Evolutionary conservation across 1,140 invertebrate species (phyloP).

Genomic region (Asbolus verrucosus): DNA sequence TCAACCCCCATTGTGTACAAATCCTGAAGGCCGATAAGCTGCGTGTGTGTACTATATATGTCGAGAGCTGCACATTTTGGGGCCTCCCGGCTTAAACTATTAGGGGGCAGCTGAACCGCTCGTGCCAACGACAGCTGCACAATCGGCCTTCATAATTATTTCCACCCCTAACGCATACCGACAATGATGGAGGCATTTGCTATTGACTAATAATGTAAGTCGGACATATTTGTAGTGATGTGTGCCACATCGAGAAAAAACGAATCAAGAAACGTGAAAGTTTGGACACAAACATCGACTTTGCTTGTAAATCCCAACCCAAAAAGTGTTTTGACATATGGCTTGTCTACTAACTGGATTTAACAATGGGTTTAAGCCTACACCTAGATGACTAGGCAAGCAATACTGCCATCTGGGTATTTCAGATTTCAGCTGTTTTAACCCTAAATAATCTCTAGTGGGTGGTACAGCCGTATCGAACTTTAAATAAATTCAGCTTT

Average conservation of each 20-base stretch:
- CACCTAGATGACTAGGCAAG: too few species aligned
- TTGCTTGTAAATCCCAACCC: constrained; percentile 34
- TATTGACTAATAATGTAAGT: not conserved
- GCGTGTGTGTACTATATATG: not conserved
- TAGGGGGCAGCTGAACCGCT: constrained; percentile 7
- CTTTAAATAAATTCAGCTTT: too few species aligned
- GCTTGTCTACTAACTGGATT: constrained; percentile 8
- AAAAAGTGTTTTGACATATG: constrained; percentile 20
- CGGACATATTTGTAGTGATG: not conserved
- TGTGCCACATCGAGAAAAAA: too few species aligned
- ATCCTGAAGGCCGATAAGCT: not conserved
- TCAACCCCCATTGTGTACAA: not conserved
- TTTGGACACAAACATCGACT: constrained; percentile 28
- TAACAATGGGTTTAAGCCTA: not conserved
- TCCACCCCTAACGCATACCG: constrained; percentile 14
- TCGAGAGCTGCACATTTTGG: not conserved
- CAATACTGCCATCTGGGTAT: too few species aligned
- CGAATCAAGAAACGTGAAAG: constrained; percentile 14
- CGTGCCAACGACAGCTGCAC: constrained; percentile 28
- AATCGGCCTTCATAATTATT: not conserved
- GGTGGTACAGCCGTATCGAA: too few species aligned
- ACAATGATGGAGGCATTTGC: constrained; percentile 16
- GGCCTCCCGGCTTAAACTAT: not conserved
- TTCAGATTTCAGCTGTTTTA: too few species aligned
- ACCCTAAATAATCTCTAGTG: too few species aligned